These are phyloP conservation scores for Loris lydekkerianus DNA, from an alignment of 2,797 vertebrate species.

Conservation along the genomic window DNA sequence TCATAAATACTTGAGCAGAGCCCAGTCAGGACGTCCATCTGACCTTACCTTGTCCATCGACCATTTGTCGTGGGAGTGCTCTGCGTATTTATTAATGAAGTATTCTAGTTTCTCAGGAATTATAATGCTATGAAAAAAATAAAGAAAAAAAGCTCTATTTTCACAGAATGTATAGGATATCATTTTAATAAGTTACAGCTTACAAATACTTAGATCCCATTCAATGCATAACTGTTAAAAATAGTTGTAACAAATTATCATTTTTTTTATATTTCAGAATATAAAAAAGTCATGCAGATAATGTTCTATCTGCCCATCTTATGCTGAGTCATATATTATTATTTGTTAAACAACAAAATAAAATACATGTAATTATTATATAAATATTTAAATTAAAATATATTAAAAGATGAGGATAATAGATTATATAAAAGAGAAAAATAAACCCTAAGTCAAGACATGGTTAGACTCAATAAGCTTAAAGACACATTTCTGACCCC, in stretches of 20 bases:
- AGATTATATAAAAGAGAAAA: neutral
- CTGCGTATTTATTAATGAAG: slow-evolving; percentile 96
- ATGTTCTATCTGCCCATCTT: neutral
- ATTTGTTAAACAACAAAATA: neutral
- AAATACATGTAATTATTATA: neutral
- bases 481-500: neutral
- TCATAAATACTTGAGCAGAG: neutral
- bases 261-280: neutral
- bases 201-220: neutral
- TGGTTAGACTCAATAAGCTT: neutral
- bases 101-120: slow-evolving; percentile 97
- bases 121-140: slow-evolving; percentile 90
- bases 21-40: neutral
- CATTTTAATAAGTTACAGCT: neutral
- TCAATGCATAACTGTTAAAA: neutral
- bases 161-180: neutral
- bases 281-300: neutral
- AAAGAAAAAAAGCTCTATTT: slow-evolving; percentile 56
- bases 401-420: slow-evolving; percentile 11
- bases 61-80: slow-evolving; percentile 97
- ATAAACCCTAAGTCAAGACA: neutral
- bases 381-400: neutral
- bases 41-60: slow-evolving; percentile 96
- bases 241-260: neutral
- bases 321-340: neutral